Percentiles rank a stretch among this genome's conserved stretches.
Evolutionary conservation across 2,888 invertebrate genomes (phyloP).

Genomic region (Melanchra persicariae): DNA sequence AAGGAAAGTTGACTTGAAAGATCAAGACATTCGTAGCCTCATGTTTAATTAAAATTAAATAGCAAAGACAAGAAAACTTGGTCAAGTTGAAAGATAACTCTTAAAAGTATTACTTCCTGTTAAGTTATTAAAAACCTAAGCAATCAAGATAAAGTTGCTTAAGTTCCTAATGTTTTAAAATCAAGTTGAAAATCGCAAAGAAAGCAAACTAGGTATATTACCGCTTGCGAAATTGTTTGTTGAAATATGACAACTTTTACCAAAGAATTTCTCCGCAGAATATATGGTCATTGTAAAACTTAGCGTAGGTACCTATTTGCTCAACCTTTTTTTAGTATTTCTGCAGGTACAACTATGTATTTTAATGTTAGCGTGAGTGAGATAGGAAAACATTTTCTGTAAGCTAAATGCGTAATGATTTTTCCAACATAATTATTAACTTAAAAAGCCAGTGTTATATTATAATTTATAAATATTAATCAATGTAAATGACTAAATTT

Average conservation of each 20-base stretch:
- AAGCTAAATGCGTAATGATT: too few species aligned
- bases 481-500: too few species aligned
- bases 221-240: conserved; percentile 7
- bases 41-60: too few species aligned
- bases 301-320: conserved; percentile 1
- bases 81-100: too few species aligned
- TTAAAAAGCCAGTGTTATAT: too few species aligned
- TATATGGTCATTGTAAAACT: conserved; percentile 8
- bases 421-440: too few species aligned
- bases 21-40: too few species aligned
- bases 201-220: conserved; percentile 2
- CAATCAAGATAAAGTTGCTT: not conserved
- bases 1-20: too few species aligned
- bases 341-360: not conserved
- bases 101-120: too few species aligned
- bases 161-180: not conserved
- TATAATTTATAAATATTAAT: too few species aligned
- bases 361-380: not conserved
- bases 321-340: not conserved
- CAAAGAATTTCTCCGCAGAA: not conserved
- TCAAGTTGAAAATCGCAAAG: not conserved
- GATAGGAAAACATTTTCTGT: too few species aligned
- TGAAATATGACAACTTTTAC: conserved; percentile 28
- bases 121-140: not conserved
- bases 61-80: too few species aligned